Evolutionary conservation across 2,888 invertebrate genomes (phyloP).

Genomic region (Cantharis rufa): DNA sequence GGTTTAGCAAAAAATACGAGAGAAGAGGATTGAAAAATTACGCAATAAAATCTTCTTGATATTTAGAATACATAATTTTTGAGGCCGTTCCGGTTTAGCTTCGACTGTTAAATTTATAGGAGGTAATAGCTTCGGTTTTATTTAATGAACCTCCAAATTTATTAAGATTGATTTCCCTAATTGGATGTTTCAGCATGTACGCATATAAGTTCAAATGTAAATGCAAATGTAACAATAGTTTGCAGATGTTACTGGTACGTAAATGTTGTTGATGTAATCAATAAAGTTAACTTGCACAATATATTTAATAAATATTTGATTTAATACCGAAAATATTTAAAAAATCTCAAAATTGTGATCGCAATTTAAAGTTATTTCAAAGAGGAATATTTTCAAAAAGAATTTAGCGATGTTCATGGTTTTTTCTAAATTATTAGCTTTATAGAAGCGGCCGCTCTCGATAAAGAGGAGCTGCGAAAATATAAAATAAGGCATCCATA

Average conservation of each 20-base stretch:
- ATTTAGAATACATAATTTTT: background rate
- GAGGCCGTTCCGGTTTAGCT: background rate
- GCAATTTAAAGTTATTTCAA: background rate
- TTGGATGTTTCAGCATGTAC: background rate
- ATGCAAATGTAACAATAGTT: conserved; percentile 1
- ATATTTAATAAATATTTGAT: background rate
- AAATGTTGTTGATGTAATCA: background rate
- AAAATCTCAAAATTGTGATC: background rate
- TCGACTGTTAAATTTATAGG: background rate
- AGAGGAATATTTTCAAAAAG: background rate
- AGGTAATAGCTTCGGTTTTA: background rate
- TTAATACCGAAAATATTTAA: background rate
- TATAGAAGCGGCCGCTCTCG: background rate
- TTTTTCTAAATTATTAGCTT: background rate
- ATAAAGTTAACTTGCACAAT: background rate
- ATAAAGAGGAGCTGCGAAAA: background rate
- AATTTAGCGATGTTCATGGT: background rate
- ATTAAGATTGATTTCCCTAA: background rate
- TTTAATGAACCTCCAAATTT: background rate
- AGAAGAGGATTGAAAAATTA: conserved; percentile 11
- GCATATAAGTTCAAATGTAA: background rate
- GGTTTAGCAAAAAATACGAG: conserved; percentile 10
- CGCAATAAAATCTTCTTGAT: conserved; percentile 18
- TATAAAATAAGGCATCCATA: background rate
- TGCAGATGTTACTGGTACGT: background rate